Evolutionary conservation across 2,113 vertebrate genomes (phyloP).

Genomic region (Sphaerodactylus townsendi): DNA sequence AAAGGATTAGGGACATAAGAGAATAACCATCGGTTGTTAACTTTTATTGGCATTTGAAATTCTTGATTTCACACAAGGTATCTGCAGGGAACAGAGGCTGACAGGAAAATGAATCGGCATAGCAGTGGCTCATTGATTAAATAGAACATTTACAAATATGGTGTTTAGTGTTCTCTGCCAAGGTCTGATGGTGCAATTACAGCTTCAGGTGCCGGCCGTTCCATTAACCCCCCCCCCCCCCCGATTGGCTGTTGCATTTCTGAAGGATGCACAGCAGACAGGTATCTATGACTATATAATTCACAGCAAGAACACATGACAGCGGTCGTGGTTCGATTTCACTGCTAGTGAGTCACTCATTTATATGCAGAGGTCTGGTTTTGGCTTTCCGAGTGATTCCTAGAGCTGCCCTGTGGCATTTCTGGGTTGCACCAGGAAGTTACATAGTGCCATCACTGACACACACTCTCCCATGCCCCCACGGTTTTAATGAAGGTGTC

Average conservation of each 20-base stretch:
- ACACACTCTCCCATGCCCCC: no score
- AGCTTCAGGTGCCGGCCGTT: not conserved
- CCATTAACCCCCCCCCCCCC: not conserved
- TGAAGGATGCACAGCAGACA: not conserved
- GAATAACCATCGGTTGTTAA: not conserved
- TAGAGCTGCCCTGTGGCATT: no score
- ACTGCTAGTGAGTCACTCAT: not conserved
- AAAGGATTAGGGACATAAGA: not conserved
- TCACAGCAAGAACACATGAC: not conserved
- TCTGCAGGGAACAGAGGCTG: not conserved
- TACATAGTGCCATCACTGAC: no score
- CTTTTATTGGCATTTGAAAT: not conserved
- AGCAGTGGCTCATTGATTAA: not conserved
- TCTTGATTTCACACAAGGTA: not conserved
- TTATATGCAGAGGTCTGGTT: no score
- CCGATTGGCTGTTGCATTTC: not conserved
- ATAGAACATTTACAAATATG: not conserved
- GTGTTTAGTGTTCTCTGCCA: not conserved
- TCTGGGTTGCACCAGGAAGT: no score
- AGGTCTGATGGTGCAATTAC: not conserved
- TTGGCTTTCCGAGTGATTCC: no score
- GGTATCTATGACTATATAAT: not conserved
- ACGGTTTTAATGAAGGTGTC: no score
- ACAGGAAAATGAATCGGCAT: not conserved
- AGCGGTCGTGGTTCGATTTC: not conserved